These are phyloP conservation scores for Varanus salvator DNA, from an alignment of 2,113 vertebrate genomes.

Conservation along the genomic window DNA sequence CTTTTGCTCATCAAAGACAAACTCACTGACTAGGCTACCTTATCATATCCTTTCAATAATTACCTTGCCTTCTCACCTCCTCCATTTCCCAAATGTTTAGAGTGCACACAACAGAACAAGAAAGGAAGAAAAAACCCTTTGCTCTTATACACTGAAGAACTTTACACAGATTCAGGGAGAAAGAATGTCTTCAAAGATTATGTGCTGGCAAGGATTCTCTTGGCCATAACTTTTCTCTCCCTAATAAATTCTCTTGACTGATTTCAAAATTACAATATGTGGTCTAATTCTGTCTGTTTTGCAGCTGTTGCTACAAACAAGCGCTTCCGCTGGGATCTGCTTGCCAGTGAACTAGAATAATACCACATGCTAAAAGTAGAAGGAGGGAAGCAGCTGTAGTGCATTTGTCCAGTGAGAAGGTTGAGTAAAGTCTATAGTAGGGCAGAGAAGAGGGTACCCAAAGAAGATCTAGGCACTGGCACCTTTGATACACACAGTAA, in stretches of 20 bases:
- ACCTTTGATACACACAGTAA: background rate
- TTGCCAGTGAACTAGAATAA: background rate
- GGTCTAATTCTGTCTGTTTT: slow-evolving; percentile 4
- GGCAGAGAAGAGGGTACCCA: background rate
- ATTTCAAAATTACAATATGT: background rate
- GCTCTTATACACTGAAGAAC: background rate
- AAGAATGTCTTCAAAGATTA: background rate
- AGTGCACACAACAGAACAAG: background rate
- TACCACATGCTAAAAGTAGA: background rate
- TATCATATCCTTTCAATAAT: background rate
- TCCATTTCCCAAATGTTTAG: background rate
- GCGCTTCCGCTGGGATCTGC: background rate
- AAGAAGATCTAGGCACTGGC: background rate
- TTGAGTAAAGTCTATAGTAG: background rate
- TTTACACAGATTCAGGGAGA: background rate
- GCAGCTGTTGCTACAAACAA: slow-evolving; percentile 8
- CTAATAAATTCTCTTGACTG: slow-evolving; percentile 12
- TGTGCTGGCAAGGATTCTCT: background rate
- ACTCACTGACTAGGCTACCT: no score
- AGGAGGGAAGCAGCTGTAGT: background rate
- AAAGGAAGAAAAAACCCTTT: background rate
- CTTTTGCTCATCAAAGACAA: background rate
- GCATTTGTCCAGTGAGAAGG: background rate
- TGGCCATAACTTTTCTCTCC: background rate
- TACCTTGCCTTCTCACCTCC: background rate